These are phyloP conservation scores for Apodemus speciosus DNA, from an alignment of 2,113 vertebrate genomes.

Conservation along the genomic window DNA sequence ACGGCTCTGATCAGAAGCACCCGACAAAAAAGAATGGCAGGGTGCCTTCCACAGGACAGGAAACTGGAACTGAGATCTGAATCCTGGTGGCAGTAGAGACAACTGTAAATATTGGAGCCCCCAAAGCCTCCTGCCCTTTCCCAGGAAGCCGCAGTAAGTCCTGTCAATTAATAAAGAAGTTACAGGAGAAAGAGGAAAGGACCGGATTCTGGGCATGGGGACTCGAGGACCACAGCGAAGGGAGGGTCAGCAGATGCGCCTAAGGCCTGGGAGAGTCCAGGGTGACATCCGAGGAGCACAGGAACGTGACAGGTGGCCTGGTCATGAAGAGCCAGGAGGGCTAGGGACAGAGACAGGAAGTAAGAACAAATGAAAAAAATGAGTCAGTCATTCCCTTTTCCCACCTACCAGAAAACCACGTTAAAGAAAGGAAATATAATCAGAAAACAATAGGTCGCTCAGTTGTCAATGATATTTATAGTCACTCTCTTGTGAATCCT, in stretches of 20 bases:
- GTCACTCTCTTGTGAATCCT: background rate
- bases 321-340: background rate
- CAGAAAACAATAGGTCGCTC: background rate
- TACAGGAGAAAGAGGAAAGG: background rate
- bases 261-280: background rate
- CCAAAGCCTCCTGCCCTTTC: background rate
- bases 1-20: background rate
- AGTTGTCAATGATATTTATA: slow-evolving; percentile 32
- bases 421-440: slow-evolving; percentile 20
- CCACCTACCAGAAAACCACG: background rate
- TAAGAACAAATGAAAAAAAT: slow-evolving; percentile 47
- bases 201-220: background rate
- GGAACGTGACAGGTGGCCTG: background rate
- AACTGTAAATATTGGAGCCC: background rate
- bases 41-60: too few relatives aligned
- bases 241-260: background rate
- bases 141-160: background rate
- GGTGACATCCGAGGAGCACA: background rate
- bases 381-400: background rate
- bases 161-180: background rate
- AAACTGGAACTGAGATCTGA: background rate
- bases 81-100: background rate
- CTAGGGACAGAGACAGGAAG: background rate
- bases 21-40: background rate
- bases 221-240: background rate